Conservation (phyloP, 1,140 invertebrate species). For the Drosophila neocordata region DNA sequence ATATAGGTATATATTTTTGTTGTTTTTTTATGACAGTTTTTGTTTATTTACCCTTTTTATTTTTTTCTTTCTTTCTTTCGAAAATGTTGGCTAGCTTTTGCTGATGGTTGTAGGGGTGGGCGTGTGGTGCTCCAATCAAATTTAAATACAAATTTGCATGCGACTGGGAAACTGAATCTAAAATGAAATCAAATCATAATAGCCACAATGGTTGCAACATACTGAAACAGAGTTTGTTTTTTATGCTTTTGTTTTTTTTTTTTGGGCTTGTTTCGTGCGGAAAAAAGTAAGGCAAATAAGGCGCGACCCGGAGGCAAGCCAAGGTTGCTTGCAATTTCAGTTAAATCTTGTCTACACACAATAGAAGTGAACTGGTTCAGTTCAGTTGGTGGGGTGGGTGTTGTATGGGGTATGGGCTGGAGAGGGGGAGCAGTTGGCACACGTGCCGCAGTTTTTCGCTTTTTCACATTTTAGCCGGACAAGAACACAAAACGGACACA, state of each 20-base stretch:
- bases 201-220: conserved; percentile 19
- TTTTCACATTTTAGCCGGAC: background rate
- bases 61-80: conserved; percentile 13
- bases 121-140: conserved; percentile 65
- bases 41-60: too few species aligned
- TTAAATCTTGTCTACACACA: conserved; percentile 8
- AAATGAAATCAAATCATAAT: conserved; percentile 70
- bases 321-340: conserved; percentile 45
- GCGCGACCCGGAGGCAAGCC: conserved; percentile 51
- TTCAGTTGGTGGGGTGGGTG: conserved; percentile 12
- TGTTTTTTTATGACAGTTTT: conserved; percentile 59
- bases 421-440: conserved; percentile 26
- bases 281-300: conserved; percentile 65
- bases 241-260: conserved; percentile 12
- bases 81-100: conserved; percentile 16
- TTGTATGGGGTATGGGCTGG: background rate
- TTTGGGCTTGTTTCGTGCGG: conserved; percentile 62
- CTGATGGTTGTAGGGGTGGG: conserved; percentile 47
- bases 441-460: conserved; percentile 57
- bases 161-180: conserved; percentile 57
- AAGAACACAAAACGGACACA: conserved; percentile 46
- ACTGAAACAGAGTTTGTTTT: conserved; percentile 2
- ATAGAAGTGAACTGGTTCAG: conserved; percentile 17
- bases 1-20: background rate
- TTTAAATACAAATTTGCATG: conserved; percentile 62